These are phyloP conservation scores for Wasmannia auropunctata DNA, from an alignment of 1,140 invertebrate genomes.

Conservation along the genomic window DNA sequence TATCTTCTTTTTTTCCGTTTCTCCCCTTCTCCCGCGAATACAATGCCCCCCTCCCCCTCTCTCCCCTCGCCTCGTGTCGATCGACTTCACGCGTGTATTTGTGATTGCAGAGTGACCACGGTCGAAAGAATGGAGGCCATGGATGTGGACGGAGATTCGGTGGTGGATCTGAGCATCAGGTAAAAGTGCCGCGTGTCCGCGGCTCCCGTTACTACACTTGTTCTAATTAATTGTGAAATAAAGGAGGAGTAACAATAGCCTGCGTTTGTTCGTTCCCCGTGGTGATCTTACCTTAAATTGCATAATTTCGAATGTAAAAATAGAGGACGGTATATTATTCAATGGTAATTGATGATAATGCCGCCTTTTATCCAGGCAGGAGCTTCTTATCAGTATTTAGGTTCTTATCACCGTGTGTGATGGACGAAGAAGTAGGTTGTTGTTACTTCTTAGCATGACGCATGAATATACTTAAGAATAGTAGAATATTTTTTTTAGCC, in stretches of 20 bases:
- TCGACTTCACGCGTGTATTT: conserved; percentile 35
- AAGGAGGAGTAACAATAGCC: background rate
- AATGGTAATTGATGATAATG: conserved; percentile 55
- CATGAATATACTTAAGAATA: background rate
- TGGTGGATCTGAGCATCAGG: conserved; percentile 92
- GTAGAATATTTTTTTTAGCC: background rate
- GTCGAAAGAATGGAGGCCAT: conserved; percentile 87
- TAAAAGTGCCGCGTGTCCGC: conserved; percentile 76
- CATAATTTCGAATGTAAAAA: conserved; percentile 23
- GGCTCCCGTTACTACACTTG: background rate
- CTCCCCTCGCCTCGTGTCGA: too few species aligned
- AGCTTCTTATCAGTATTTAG: conserved; percentile 55
- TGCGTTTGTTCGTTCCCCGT: background rate
- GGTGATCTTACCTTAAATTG: background rate
- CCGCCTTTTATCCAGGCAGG: conserved; percentile 29
- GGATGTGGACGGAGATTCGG: conserved; percentile 88
- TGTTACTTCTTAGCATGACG: background rate
- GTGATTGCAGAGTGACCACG: conserved; percentile 60
- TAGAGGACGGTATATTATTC: background rate
- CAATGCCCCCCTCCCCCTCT: too few species aligned
- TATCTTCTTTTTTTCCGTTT: background rate
- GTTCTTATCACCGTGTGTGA: conserved; percentile 22
- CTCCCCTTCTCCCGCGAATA: background rate
- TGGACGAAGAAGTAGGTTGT: conserved; percentile 32
- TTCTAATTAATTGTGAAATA: background rate